Conservation (phyloP, 2,113 vertebrate genomes). For the Laticauda laticaudata region DNA sequence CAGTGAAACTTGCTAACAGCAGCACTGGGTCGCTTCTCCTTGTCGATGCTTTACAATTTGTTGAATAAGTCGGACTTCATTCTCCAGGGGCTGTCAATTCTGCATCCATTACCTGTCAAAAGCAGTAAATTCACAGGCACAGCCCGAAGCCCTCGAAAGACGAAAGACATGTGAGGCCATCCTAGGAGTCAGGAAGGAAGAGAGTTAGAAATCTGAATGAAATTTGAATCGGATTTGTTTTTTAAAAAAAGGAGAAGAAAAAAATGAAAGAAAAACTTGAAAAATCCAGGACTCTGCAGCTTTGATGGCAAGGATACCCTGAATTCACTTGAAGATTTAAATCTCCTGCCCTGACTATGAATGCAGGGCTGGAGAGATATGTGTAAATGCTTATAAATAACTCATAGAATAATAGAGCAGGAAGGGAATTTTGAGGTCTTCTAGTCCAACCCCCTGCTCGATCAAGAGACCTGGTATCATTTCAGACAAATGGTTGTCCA, state of each 20-base stretch:
- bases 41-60: conserved; percentile 21
- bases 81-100: conserved; percentile 52
- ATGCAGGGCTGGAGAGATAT: conserved; percentile 58
- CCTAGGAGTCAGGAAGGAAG: not conserved
- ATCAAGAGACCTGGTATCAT: too few relatives aligned
- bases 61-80: conserved; percentile 51
- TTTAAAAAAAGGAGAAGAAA: not conserved
- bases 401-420: too few relatives aligned
- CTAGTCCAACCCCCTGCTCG: too few relatives aligned
- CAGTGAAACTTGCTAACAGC: conserved; percentile 14
- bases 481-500: too few relatives aligned
- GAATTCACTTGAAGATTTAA: conserved; percentile 59
- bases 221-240: conserved; percentile 8
- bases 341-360: conserved; percentile 57
- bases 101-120: conserved; percentile 51
- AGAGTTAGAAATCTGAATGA: conserved; percentile 2
- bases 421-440: too few relatives aligned
- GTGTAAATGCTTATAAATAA: conserved; percentile 22
- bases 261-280: not conserved
- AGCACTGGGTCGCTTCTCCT: not conserved
- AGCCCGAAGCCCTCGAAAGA: conserved; percentile 36
- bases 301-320: conserved; percentile 28
- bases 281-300: conserved; percentile 40
- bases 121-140: conserved; percentile 50
- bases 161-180: conserved; percentile 40